Conservation (phyloP, 2,888 invertebrate species). For the Perdita meconis region DNA sequence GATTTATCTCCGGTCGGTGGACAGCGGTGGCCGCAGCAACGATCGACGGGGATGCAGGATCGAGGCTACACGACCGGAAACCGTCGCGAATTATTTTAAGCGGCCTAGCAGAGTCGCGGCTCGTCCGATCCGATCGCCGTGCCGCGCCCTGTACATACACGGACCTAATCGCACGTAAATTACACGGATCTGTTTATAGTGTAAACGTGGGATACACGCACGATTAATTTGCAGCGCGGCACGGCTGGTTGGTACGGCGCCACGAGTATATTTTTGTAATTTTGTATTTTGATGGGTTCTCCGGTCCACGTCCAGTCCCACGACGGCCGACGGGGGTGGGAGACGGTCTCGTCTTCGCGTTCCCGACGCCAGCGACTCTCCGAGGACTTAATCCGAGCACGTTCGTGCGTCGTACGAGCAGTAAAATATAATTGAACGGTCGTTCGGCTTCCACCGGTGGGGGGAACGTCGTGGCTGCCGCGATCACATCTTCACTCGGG, state of each 20-base stretch:
- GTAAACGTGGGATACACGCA: conserved; percentile 68
- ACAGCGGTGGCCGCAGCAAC: background rate
- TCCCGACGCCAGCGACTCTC: background rate
- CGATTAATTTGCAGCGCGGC: conserved; percentile 61
- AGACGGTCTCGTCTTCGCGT: conserved; percentile 25
- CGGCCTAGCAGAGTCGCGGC: conserved; percentile 77
- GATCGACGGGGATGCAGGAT: conserved; percentile 17
- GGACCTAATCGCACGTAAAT: conserved; percentile 65
- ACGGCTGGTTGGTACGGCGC: conserved; percentile 67
- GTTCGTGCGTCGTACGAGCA: background rate
- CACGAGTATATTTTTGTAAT: conserved; percentile 81
- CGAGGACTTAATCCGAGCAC: conserved; percentile 5
- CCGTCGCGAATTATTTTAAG: conserved; percentile 74
- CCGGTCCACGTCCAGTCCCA: conserved; percentile 48
- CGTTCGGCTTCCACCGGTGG: conserved; percentile 2
- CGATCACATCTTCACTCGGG: conserved; percentile 11
- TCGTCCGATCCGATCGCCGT: conserved; percentile 66
- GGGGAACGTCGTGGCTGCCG: background rate
- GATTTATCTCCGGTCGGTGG: conserved; percentile 2
- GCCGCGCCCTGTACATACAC: conserved; percentile 75
- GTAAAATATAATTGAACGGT: conserved; percentile 27
- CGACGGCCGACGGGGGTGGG: conserved; percentile 44
- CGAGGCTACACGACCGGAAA: conserved; percentile 51
- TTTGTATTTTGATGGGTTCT: conserved; percentile 78
- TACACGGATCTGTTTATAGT: conserved; percentile 69